Percentiles rank a stretch among this genome's conserved stretches.
These are phyloP conservation scores for Lottia scabra DNA, from an alignment of 2,888 invertebrate genomes.

Conservation along the genomic window DNA sequence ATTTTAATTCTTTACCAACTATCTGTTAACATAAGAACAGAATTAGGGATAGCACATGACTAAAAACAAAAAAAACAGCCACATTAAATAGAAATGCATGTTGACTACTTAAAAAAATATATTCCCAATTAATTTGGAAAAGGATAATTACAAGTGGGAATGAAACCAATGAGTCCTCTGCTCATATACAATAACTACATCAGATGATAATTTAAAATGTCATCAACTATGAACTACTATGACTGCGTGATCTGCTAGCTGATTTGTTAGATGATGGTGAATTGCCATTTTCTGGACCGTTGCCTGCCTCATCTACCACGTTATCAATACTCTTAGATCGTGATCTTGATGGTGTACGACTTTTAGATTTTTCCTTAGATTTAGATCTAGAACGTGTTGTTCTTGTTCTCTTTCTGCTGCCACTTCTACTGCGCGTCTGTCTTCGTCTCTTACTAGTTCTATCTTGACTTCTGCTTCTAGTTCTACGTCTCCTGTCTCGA, in stretches of 20 bases:
- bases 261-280: conserved; percentile 18
- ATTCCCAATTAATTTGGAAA: no score
- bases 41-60: no score
- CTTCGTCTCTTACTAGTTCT: conserved; percentile 23
- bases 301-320: conserved; percentile 12
- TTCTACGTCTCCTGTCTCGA: conserved; percentile 21
- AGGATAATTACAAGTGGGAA: no score
- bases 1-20: no score
- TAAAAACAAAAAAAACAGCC: no score
- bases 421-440: conserved; percentile 17
- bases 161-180: no score
- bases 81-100: no score
- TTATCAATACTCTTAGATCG: conserved; percentile 8
- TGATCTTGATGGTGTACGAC: conserved; percentile 23
- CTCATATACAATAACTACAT: no score
- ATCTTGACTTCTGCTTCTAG: conserved; percentile 21
- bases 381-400: conserved; percentile 8
- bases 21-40: no score
- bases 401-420: conserved; percentile 9
- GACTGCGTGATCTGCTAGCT: conserved; percentile 18
- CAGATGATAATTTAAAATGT: no score
- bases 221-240: conserved; percentile 10
- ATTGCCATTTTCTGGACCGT: conserved; percentile 16
- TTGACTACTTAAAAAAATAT: no score
- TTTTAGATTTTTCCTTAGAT: conserved; percentile 14